Evolutionary conservation across 2,113 vertebrate species (phyloP).

Genomic region (Gymnorhina tibicen): DNA sequence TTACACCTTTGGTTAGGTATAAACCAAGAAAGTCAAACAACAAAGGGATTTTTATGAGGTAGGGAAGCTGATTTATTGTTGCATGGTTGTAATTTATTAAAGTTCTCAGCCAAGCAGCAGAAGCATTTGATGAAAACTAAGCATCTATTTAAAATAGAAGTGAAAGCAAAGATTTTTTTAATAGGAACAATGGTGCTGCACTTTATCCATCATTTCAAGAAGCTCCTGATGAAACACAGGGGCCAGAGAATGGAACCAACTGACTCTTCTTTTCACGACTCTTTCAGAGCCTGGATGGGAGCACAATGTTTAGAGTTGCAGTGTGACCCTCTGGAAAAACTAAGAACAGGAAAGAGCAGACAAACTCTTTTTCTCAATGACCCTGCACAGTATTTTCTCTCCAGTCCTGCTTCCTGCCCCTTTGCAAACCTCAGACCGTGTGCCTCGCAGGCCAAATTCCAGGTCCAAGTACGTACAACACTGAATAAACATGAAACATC

Average conservation of each 20-base stretch:
- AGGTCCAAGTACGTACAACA: conserved; percentile 45
- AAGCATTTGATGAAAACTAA: neutral
- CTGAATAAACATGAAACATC: conserved; percentile 73
- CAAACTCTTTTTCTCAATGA: neutral
- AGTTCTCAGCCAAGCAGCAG: neutral
- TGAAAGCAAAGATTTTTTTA: neutral
- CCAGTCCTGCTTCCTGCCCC: neutral
- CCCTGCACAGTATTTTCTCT: neutral
- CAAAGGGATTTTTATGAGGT: neutral
- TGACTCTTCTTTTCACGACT: fast-evolving
- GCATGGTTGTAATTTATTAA: fast-evolving
- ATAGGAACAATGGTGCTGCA: neutral
- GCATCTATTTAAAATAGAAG: neutral
- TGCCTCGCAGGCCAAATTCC: conserved; percentile 65
- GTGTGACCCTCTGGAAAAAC: fast-evolving
- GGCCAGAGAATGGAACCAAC: neutral
- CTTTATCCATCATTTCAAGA: neutral
- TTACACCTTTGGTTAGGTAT: neutral
- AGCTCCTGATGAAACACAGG: neutral
- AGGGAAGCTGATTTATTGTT: neutral
- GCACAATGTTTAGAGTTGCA: fast-evolving
- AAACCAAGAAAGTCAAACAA: neutral
- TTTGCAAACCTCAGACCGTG: conserved; percentile 65
- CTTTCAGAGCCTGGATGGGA: neutral
- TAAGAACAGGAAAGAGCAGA: neutral